phyloP scores from a whole-genome alignment of 2,797 vertebrate species.

The Lophotriccus pileatus region DNA sequence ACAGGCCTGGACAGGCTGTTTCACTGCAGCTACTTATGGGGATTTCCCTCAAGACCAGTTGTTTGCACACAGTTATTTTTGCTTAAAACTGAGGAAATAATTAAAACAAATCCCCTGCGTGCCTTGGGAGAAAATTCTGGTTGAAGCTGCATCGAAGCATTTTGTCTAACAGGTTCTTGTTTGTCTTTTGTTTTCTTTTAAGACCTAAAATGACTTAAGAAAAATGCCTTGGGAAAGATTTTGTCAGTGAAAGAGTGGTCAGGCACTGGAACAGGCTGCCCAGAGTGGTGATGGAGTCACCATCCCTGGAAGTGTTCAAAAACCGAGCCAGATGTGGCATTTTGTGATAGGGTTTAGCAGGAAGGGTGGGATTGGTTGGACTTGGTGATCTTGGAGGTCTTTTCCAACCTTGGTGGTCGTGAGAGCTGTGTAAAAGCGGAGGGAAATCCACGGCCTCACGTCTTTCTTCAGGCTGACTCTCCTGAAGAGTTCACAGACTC shows the following conservation, averaged over 20 bases:
- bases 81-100: conserved; percentile 62
- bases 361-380: too few relatives aligned
- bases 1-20: background rate
- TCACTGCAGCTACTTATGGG: background rate
- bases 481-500: background rate
- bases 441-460: background rate
- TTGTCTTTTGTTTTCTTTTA: background rate
- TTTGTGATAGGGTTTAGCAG: background rate
- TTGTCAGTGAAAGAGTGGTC: background rate
- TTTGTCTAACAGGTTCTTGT: background rate
- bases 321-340: rapidly evolving
- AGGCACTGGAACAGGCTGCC: background rate
- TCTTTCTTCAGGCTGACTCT: background rate
- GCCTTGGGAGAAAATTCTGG: background rate
- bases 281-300: background rate
- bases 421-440: background rate
- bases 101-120: conserved; percentile 51
- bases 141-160: background rate
- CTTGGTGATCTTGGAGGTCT: background rate
- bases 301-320: background rate
- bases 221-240: background rate
- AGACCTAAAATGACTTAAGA: background rate
- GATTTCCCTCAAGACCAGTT: background rate
- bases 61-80: conserved; percentile 57
- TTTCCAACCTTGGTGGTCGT: background rate